phyloP scores from a whole-genome alignment of 2,113 vertebrate genomes.

The Cyanistes caeruleus region DNA sequence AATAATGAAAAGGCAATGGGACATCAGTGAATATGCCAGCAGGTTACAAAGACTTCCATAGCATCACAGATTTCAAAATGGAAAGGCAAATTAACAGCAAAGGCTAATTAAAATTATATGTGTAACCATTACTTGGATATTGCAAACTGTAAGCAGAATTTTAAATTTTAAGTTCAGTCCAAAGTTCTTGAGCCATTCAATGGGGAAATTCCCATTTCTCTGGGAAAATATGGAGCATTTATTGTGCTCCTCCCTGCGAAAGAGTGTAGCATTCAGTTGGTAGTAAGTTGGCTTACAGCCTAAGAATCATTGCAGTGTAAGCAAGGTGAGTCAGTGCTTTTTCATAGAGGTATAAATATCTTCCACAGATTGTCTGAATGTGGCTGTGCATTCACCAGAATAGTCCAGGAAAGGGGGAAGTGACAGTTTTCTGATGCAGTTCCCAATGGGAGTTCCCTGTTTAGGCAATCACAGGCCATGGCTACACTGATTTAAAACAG shows the following conservation, averaged over 20 bases:
- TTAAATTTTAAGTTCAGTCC: not conserved
- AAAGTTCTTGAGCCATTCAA: not conserved
- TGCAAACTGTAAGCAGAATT: not conserved
- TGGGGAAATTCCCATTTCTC: not conserved
- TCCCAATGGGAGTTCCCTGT: not conserved
- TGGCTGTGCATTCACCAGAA: not conserved
- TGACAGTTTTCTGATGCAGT: not conserved
- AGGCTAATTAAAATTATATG: not conserved
- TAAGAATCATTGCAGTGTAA: not conserved
- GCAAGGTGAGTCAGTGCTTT: not conserved
- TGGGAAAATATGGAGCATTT: not conserved
- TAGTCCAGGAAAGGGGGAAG: not conserved
- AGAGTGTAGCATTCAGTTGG: not conserved
- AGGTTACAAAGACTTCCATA: not conserved
- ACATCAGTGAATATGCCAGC: not conserved
- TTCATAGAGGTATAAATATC: not conserved
- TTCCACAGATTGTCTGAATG: not conserved
- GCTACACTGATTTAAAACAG: not conserved
- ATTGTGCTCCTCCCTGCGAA: not conserved
- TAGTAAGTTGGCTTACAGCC: not conserved
- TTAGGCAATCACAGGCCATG: not conserved
- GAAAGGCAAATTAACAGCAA: not conserved
- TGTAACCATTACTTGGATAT: not conserved
- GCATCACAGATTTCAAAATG: not conserved
- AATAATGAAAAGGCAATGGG: constrained; percentile 7